These are phyloP conservation scores for Ips nitidus DNA, from an alignment of 1,140 invertebrate species.

Conservation along the genomic window DNA sequence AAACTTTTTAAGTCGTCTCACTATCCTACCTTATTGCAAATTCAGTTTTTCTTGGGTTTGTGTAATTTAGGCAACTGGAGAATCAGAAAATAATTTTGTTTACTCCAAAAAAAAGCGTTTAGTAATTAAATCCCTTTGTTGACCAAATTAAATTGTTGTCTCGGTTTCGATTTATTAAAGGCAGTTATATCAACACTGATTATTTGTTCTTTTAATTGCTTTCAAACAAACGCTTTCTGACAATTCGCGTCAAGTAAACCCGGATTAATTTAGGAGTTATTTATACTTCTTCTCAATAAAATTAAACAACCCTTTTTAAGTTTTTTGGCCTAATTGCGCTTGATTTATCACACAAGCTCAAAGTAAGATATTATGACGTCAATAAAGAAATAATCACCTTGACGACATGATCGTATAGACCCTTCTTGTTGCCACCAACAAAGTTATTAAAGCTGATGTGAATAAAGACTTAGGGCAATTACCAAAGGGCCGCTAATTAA, in stretches of 20 bases:
- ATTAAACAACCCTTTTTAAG: not conserved
- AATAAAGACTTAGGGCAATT: no score
- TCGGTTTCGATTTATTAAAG: constrained; percentile 10
- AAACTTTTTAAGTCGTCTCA: not conserved
- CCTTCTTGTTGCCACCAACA: no score
- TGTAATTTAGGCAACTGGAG: no score
- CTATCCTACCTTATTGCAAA: not conserved
- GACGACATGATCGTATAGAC: no score
- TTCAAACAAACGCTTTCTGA: constrained; percentile 6
- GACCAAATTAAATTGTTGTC: constrained; percentile 4
- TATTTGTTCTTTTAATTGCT: constrained; percentile 12
- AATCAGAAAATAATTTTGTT: no score
- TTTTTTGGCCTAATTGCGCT: no score
- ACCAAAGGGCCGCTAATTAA: no score
- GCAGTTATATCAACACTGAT: constrained; percentile 9
- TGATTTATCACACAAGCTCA: no score
- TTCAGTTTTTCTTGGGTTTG: not conserved
- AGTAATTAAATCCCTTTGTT: not conserved
- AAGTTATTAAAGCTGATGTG: no score
- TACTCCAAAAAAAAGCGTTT: not conserved
- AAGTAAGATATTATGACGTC: no score
- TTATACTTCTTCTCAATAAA: not conserved
- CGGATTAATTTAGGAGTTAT: not conserved
- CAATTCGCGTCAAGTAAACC: not conserved
- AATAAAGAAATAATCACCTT: no score